A percentile compares a stretch with the other conserved stretches of the same genome.
Evolutionary conservation across 2,888 invertebrate species (phyloP).

Genomic region (Phytoseiulus persimilis): DNA sequence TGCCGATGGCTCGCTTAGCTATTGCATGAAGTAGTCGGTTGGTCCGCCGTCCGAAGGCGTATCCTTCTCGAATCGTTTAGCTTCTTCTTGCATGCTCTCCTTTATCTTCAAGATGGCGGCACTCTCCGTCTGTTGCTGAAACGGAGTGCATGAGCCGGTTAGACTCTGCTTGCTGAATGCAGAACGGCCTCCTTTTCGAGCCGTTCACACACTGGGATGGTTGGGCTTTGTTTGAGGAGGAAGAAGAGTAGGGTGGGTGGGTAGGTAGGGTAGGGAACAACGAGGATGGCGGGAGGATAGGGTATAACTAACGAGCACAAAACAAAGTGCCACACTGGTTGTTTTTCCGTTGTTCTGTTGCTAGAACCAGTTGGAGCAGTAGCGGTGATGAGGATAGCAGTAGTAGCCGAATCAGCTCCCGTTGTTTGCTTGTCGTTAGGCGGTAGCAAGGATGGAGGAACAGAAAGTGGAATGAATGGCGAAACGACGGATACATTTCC

Average conservation of each 20-base stretch:
- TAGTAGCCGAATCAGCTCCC: not conserved
- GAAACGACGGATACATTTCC: not conserved
- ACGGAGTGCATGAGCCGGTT: conserved; percentile 40
- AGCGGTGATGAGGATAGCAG: not conserved
- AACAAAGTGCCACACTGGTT: not conserved
- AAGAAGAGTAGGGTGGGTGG: not conserved
- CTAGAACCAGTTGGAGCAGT: not conserved
- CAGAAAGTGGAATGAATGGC: not conserved
- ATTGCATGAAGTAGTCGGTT: conserved; percentile 93
- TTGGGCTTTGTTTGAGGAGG: not conserved
- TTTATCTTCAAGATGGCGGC: conserved; percentile 99
- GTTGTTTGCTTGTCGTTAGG: not conserved
- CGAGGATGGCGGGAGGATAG: not conserved
- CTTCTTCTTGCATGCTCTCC: conserved; percentile 99
- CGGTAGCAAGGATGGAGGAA: not conserved
- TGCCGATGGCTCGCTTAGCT: conserved; percentile 48
- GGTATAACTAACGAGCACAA: not conserved
- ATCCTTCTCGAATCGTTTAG: conserved; percentile 96
- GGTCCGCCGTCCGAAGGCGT: conserved; percentile 62
- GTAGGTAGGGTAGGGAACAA: not conserved
- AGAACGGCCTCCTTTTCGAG: not conserved
- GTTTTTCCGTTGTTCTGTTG: not conserved
- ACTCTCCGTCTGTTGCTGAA: conserved; percentile 86
- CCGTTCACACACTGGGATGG: not conserved
- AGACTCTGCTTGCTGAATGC: not conserved